Evolutionary conservation across 2,113 vertebrate species (phyloP).

Genomic region (Melanocharis versteri): DNA sequence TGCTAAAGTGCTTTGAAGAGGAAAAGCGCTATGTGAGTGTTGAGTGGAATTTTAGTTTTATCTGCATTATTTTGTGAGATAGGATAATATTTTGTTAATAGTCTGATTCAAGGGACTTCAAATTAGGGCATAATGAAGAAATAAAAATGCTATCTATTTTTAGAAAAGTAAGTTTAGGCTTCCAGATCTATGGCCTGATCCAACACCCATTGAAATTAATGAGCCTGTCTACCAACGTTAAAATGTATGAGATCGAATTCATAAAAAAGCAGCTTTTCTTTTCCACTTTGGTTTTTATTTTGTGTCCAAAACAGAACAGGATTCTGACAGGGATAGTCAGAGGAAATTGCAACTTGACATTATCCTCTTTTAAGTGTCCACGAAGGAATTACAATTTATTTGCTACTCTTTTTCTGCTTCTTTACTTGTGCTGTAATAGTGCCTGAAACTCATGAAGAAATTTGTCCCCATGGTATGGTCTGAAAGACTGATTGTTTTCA

Average conservation of each 20-base stretch:
- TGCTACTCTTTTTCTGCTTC: neutral
- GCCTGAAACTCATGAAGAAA: neutral
- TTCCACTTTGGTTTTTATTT: neutral
- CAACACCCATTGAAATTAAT: neutral
- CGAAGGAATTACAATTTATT: neutral
- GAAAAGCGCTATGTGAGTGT: neutral
- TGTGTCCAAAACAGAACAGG: neutral
- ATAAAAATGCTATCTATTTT: slow-evolving; percentile 29
- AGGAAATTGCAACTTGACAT: neutral
- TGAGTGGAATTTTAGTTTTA: slow-evolving; percentile 33
- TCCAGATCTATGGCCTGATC: neutral
- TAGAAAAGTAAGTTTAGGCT: slow-evolving; percentile 7
- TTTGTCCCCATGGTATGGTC: neutral
- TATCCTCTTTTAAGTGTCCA: neutral
- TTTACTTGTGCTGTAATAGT: neutral
- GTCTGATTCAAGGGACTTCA: slow-evolving; percentile 20
- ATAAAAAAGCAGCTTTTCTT: neutral
- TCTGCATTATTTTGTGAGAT: slow-evolving; percentile 42
- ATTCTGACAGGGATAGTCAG: neutral
- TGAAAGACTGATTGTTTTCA: neutral
- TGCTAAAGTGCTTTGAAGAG: slow-evolving; percentile 52
- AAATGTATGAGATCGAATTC: neutral
- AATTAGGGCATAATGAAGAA: slow-evolving; percentile 36
- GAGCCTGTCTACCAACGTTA: neutral
- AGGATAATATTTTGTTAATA: slow-evolving; percentile 39